Percentiles rank a stretch among this genome's conserved stretches.
phyloP scores from a whole-genome alignment of 2,888 invertebrate species.

The Nematopogon swammerdamellus region DNA sequence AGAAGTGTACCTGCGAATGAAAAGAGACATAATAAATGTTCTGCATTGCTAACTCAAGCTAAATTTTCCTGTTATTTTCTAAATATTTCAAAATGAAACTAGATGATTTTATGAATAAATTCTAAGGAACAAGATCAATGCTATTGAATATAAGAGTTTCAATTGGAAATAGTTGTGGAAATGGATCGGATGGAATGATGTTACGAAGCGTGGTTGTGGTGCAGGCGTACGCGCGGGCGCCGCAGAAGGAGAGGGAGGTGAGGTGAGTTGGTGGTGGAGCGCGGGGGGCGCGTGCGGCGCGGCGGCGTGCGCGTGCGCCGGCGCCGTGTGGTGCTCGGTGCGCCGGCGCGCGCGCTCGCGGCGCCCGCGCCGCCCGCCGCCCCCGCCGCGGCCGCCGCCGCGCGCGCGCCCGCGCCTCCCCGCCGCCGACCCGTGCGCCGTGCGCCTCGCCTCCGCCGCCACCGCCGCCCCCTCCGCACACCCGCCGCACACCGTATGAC shows the following conservation, averaged over 20 bases:
- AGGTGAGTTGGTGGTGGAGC: conserved; percentile 14
- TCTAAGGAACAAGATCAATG: too few species aligned
- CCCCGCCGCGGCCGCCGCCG: conserved; percentile 29
- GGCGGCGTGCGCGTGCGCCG: conserved; percentile 32
- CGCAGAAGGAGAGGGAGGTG: conserved; percentile 12
- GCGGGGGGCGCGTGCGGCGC: conserved; percentile 26
- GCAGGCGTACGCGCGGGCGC: conserved; percentile 10
- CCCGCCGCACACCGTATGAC: conserved; percentile 42
- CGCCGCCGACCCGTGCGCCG: conserved; percentile 24
- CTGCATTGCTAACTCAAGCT: too few species aligned
- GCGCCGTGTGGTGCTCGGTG: conserved; percentile 29
- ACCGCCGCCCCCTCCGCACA: too few species aligned
- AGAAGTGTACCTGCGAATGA: too few species aligned
- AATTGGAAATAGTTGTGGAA: conserved; percentile 24
- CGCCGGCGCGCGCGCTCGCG: conserved; percentile 32
- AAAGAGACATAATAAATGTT: too few species aligned
- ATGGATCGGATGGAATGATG: too few species aligned
- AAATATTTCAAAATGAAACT: too few species aligned
- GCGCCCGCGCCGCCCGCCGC: conserved; percentile 43
- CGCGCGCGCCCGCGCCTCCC: conserved; percentile 32
- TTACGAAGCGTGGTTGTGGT: conserved; percentile 8
- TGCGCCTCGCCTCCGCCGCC: conserved; percentile 12
- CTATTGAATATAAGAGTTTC: too few species aligned
- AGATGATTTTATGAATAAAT: too few species aligned
- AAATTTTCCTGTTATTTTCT: too few species aligned